These are phyloP conservation scores for Hydropotes inermis DNA, from an alignment of 2,113 vertebrate species.

Conservation along the genomic window DNA sequence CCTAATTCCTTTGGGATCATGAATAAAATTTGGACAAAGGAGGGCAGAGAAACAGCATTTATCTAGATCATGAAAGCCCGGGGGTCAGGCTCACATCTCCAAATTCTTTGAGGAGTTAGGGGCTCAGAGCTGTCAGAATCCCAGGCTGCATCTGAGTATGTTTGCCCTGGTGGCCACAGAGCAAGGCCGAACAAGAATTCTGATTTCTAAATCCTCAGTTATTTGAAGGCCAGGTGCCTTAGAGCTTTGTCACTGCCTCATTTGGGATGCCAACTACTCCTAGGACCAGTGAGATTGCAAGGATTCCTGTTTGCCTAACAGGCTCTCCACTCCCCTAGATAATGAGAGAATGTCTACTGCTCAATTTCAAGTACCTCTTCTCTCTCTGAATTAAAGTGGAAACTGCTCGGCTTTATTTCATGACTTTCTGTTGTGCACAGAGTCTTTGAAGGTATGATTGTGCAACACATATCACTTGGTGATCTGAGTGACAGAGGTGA, in stretches of 20 bases:
- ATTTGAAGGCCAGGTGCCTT: neutral
- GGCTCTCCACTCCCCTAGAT: constrained; percentile 22
- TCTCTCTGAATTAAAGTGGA: constrained; percentile 16
- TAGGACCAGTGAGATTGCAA: neutral
- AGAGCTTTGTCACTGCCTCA: neutral
- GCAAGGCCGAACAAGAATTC: neutral
- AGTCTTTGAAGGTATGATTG: neutral
- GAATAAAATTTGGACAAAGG: neutral
- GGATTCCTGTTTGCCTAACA: constrained; percentile 47
- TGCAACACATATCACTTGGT: neutral
- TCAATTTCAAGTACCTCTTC: constrained; percentile 27
- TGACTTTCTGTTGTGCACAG: neutral
- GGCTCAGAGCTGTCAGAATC: neutral
- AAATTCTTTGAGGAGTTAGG: neutral
- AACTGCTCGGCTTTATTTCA: constrained; percentile 8
- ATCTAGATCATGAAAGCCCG: neutral
- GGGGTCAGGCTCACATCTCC: neutral
- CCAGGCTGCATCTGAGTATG: neutral
- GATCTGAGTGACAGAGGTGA: neutral
- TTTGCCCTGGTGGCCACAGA: neutral
- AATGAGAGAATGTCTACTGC: neutral
- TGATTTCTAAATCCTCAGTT: neutral
- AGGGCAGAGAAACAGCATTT: neutral
- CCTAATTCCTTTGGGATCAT: neutral
- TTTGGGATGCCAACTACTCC: neutral